Conservation (phyloP, 2,113 vertebrate species). For the Pseudorasbora parva region DNA sequence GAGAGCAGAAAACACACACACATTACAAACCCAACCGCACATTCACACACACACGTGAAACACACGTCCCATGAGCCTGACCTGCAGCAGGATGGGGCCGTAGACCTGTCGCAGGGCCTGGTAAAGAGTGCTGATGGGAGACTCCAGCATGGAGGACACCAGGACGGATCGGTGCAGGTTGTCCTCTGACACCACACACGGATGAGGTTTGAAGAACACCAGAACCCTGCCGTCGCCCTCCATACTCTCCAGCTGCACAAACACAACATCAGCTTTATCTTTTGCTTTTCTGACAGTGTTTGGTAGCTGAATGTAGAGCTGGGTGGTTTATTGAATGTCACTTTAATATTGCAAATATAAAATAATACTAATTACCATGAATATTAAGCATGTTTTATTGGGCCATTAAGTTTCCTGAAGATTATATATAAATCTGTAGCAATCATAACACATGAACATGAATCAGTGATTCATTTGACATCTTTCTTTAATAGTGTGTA, state of each 20-base stretch:
- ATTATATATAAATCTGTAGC: too few relatives aligned
- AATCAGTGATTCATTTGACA: too few relatives aligned
- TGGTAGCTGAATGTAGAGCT: neutral
- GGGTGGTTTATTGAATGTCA: neutral
- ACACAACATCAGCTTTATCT: constrained; percentile 26
- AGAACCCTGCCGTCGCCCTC: constrained; percentile 82
- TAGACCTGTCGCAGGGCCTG: constrained; percentile 91
- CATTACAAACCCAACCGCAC: neutral
- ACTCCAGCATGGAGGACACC: constrained; percentile 95
- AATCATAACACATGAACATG: too few relatives aligned
- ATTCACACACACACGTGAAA: neutral
- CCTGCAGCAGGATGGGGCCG: constrained; percentile 89
- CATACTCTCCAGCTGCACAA: constrained; percentile 82
- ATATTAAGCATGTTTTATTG: neutral
- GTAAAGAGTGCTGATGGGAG: constrained; percentile 92
- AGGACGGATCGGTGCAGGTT: constrained; percentile 91
- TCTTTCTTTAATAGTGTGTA: too few relatives aligned
- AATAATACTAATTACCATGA: neutral
- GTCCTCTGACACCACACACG: constrained; percentile 91
- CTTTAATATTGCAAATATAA: neutral
- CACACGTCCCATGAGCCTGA: constrained; percentile 45
- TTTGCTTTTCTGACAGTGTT: neutral
- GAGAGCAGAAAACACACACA: neutral
- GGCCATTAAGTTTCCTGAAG: too few relatives aligned
- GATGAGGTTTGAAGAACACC: constrained; percentile 94